These are phyloP conservation scores for Therioaphis trifolii DNA, from an alignment of 2,888 invertebrate genomes.

Conservation along the genomic window DNA sequence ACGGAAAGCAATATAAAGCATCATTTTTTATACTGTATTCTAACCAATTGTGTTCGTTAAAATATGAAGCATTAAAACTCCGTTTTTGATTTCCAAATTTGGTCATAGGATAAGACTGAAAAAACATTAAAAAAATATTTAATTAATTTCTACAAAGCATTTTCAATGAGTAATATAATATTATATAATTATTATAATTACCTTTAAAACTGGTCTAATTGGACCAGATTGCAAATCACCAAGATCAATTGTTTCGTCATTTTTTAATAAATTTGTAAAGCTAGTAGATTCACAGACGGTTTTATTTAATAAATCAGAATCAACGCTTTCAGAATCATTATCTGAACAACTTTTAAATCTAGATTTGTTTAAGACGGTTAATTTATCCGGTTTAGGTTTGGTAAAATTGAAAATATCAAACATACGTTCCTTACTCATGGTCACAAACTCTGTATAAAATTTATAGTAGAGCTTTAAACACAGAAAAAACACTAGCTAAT, in stretches of 20 bases:
- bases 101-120: constrained; percentile 13
- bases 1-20: constrained; percentile 1
- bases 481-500: not conserved
- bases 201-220: constrained; percentile 1
- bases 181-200: constrained; percentile 4
- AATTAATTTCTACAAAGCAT: not conserved
- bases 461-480: not conserved
- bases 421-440: constrained; percentile 5
- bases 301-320: not conserved
- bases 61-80: not conserved
- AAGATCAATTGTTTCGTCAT: constrained; percentile 8
- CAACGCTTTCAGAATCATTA: constrained; percentile 3
- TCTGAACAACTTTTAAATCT: too few species aligned
- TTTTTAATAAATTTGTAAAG: not conserved
- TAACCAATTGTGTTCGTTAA: not conserved
- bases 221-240: constrained; percentile 6
- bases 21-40: not conserved
- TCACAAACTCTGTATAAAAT: constrained; percentile 4
- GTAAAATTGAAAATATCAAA: constrained; percentile 14
- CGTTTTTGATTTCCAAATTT: not conserved
- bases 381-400: constrained; percentile 6
- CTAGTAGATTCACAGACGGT: not conserved
- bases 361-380: not conserved
- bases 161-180: not conserved
- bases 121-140: not conserved